Conservation (phyloP, 2,113 vertebrate species). For the Channa argus region DNA sequence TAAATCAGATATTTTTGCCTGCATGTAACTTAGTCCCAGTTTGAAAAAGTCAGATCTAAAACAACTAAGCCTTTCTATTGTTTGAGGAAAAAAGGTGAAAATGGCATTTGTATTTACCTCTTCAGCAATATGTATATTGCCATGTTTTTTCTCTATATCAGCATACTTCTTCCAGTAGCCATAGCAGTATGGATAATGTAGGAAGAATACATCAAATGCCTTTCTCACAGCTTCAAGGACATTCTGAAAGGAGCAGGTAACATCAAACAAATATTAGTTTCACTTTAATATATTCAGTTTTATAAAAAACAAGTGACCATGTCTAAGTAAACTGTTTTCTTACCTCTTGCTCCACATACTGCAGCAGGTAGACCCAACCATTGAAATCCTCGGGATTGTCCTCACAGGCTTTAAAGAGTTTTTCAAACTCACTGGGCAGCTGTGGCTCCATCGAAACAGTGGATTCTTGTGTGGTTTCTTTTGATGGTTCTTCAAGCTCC, state of each 20-base stretch:
- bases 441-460: constrained; percentile 71
- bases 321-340: constrained; percentile 47
- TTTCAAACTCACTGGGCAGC: constrained; percentile 93
- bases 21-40: too few species aligned
- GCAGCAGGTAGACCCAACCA: constrained; percentile 96
- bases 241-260: constrained; percentile 83
- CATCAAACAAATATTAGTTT: background rate
- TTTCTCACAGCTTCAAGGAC: constrained; percentile 88
- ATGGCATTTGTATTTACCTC: constrained; percentile 84
- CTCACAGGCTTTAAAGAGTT: constrained; percentile 92
- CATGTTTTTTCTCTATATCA: constrained; percentile 94
- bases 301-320: background rate
- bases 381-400: constrained; percentile 98
- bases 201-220: constrained; percentile 94
- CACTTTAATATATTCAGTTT: background rate
- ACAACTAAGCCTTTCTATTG: too few species aligned
- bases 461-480: constrained; percentile 80
- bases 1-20: too few species aligned
- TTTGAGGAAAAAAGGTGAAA: too few species aligned
- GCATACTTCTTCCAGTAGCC: constrained; percentile 99
- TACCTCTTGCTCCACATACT: constrained; percentile 98
- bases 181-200: constrained; percentile 97
- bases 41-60: too few species aligned
- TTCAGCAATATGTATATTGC: constrained; percentile 91
- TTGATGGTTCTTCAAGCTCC: constrained; percentile 84